A percentile compares a stretch with the other conserved stretches of the same genome.
phyloP scores from a whole-genome alignment of 2,113 vertebrate species.

The Catharus bicknelli region DNA sequence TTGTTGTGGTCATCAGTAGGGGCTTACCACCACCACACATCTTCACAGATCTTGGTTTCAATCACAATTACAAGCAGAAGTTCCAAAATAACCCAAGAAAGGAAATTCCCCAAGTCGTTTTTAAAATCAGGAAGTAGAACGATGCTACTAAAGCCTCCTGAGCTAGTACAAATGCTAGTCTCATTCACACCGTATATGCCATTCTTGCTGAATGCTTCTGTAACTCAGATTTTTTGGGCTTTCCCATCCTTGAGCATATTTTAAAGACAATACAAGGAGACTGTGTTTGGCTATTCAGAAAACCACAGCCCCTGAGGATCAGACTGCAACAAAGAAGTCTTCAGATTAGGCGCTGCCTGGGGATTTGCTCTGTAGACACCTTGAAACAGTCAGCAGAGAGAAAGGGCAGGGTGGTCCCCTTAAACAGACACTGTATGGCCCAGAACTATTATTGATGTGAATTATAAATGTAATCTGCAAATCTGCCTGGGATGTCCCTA shows the following conservation, averaged over 20 bases:
- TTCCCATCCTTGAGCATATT: not conserved
- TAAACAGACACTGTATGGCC: not conserved
- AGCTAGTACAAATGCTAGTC: not conserved
- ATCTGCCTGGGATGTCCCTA: not conserved
- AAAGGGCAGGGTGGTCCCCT: not conserved
- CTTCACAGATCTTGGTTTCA: slow-evolving; percentile 34
- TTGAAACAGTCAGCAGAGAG: not conserved
- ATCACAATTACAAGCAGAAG: slow-evolving; percentile 35
- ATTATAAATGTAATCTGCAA: not conserved
- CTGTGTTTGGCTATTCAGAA: not conserved
- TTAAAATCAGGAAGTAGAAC: slow-evolving; percentile 32
- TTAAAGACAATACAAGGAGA: not conserved
- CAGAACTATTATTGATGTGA: not conserved
- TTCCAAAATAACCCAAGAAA: slow-evolving; percentile 28
- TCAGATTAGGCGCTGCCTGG: not conserved
- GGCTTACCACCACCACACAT: not conserved
- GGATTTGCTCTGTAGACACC: not conserved
- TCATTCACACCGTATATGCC: not conserved
- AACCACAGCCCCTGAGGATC: not conserved
- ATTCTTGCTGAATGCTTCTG: not conserved
- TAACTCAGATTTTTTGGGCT: not conserved
- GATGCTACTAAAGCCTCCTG: not conserved
- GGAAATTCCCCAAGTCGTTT: not conserved
- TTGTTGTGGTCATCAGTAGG: not conserved
- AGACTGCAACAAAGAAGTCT: not conserved